Percentiles rank a stretch among this genome's conserved stretches.
Conservation (phyloP, 2,888 invertebrate species). For the Melipona bicolor region DNA sequence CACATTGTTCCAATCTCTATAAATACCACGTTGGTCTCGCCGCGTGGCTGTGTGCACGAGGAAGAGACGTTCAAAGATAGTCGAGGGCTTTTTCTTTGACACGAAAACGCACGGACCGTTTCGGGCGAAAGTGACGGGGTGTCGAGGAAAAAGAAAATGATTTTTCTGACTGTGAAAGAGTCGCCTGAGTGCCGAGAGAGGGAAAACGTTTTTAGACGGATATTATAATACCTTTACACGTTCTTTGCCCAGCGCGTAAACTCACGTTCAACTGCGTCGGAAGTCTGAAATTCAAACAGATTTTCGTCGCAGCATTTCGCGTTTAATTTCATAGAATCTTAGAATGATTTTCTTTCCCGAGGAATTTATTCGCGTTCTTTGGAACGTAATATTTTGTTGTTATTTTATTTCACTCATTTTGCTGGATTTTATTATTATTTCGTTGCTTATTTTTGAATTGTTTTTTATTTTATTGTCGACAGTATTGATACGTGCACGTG, state of each 20-base stretch:
- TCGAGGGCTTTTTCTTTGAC: not conserved
- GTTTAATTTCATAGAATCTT: no score
- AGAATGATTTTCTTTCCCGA: no score
- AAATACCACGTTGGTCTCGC: slow-evolving; percentile 15
- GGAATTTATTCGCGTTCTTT: no score
- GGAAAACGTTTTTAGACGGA: not conserved
- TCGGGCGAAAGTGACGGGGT: not conserved
- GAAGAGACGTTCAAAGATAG: slow-evolving; percentile 5
- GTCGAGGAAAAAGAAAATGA: not conserved
- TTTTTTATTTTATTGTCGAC: no score
- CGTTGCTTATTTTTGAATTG: no score
- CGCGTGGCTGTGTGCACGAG: not conserved
- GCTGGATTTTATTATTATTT: no score
- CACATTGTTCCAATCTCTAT: slow-evolving; percentile 33
- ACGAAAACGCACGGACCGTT: not conserved
- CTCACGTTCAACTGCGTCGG: not conserved
- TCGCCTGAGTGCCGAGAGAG: not conserved
- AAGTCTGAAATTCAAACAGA: not conserved
- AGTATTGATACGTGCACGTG: not conserved
- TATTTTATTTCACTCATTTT: no score
- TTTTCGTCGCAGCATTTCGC: no score
- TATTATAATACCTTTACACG: not conserved
- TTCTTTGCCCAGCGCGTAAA: not conserved
- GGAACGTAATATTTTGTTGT: no score
- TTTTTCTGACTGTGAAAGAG: not conserved